Percentiles rank a stretch among this genome's conserved stretches.
Conservation (phyloP, 2,888 invertebrate species). For the Cinara cedri region DNA sequence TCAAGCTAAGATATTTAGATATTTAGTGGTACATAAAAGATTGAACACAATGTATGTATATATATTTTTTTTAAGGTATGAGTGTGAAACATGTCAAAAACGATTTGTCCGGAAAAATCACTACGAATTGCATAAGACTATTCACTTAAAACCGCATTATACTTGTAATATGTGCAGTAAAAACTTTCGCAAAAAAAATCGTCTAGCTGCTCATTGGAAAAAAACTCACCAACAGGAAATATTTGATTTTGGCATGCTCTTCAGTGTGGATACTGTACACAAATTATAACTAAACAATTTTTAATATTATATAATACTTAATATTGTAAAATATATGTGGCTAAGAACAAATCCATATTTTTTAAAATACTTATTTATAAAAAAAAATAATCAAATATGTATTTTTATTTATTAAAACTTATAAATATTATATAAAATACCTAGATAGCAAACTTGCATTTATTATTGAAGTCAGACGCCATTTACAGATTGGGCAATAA, state of each 20-base stretch:
- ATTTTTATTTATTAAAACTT: too few species aligned
- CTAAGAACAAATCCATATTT: too few species aligned
- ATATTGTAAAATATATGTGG: too few species aligned
- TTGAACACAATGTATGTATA: neutral
- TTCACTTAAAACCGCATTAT: constrained; percentile 62
- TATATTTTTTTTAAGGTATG: constrained; percentile 60
- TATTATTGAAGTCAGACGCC: too few species aligned
- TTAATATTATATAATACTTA: too few species aligned
- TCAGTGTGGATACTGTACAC: constrained; percentile 26
- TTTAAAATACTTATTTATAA: too few species aligned
- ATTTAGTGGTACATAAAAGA: too few species aligned
- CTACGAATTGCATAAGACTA: constrained; percentile 63
- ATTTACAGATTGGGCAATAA: too few species aligned
- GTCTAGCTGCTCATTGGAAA: constrained; percentile 45
- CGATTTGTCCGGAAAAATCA: constrained; percentile 64
- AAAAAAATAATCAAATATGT: too few species aligned
- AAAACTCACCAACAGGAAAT: constrained; percentile 44
- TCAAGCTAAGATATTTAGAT: neutral
- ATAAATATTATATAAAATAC: too few species aligned
- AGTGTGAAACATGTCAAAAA: constrained; percentile 64
- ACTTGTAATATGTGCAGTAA: constrained; percentile 58
- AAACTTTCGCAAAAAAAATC: constrained; percentile 56
- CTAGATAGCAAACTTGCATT: too few species aligned
- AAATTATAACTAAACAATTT: constrained; percentile 30
- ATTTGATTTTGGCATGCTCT: constrained; percentile 50